phyloP scores from a whole-genome alignment of 2,888 invertebrate genomes.

The Meganola albula region DNA sequence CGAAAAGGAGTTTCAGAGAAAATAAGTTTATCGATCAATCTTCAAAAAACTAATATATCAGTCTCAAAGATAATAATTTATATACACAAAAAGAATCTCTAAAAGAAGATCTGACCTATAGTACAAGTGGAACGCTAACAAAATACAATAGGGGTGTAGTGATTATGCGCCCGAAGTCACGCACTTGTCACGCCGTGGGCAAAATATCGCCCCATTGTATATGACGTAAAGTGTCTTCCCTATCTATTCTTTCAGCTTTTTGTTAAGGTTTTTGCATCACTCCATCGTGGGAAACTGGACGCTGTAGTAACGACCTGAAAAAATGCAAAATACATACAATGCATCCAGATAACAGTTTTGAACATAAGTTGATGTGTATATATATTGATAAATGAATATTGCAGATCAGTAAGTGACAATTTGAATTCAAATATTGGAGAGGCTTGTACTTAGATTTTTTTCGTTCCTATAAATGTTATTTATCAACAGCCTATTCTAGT shows the following conservation, averaged over 20 bases:
- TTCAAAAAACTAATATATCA: not conserved
- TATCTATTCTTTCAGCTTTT: slow-evolving; percentile 36
- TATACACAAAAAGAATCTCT: slow-evolving; percentile 3
- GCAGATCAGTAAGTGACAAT: too few species aligned
- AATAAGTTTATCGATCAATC: too few species aligned
- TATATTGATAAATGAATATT: too few species aligned
- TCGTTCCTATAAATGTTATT: too few species aligned
- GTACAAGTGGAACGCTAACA: slow-evolving; percentile 58
- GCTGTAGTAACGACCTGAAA: slow-evolving; percentile 34
- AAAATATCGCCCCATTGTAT: slow-evolving; percentile 35
- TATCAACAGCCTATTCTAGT: too few species aligned
- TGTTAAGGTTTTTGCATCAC: slow-evolving; percentile 54
- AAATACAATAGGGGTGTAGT: slow-evolving; percentile 32
- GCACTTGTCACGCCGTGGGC: slow-evolving; percentile 62
- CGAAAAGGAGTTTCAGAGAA: too few species aligned
- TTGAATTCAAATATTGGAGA: too few species aligned
- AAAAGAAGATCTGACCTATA: slow-evolving; percentile 18
- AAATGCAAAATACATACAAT: slow-evolving; percentile 29
- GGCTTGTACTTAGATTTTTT: too few species aligned
- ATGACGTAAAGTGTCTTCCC: slow-evolving; percentile 51
- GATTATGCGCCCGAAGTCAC: slow-evolving; percentile 39
- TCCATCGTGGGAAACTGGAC: slow-evolving; percentile 46
- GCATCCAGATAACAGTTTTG: slow-evolving; percentile 19
- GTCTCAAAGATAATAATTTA: not conserved
- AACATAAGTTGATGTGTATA: too few species aligned